Base-by-base conservation (phyloP, 1,140 invertebrate species). In the Drusus annulatus region DNA sequence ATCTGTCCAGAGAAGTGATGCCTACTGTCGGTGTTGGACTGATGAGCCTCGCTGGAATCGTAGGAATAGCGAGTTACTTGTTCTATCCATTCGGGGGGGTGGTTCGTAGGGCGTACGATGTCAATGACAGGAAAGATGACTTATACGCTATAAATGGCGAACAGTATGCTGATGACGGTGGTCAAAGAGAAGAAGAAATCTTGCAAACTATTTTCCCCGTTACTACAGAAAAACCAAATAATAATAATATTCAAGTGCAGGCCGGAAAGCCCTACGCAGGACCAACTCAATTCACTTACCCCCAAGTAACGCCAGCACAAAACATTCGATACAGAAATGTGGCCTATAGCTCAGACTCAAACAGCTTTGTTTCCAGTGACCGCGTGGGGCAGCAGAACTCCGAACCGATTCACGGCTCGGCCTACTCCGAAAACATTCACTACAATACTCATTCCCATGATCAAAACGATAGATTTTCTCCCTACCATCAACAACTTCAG, bases 1-100 rank as follows among this genome's bases (percentile, higher is more conserved):
- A 94, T 84, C 86, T 95, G 21, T 93, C 94, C 8, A 89, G 94
- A 84, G 94, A 95, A 90, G 93, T 95, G 0, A 94, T 95, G 92
- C 94, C 94, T 0, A 93, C 93, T 76, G 93, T 95, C 17, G 94
- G 94, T 19, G 92, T 95, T 1, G 94, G 94, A 84, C 86, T 95
- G 19, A 91, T 95, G 17, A 94, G 94, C 7, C 85, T 95, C 51
- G 92, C 94, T 54, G 90, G 94, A 15, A 90, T 93, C 50, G 92
- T 93, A 15, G 94, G 94, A 16, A 86, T 95, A 36, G 94, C 94
- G 28, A 93, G 94, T 31, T 94, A 95, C 78, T 94, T 95, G 84
- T 87, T 95, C 15, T 94, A 94, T 87, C 94, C 94, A 8, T 95
- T 95, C 82, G 90, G 92, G 13, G 91, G 91, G 2, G 91, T 91